Conservation (phyloP, 1,140 invertebrate species). For the Lasioglossum baleicum region DNA sequence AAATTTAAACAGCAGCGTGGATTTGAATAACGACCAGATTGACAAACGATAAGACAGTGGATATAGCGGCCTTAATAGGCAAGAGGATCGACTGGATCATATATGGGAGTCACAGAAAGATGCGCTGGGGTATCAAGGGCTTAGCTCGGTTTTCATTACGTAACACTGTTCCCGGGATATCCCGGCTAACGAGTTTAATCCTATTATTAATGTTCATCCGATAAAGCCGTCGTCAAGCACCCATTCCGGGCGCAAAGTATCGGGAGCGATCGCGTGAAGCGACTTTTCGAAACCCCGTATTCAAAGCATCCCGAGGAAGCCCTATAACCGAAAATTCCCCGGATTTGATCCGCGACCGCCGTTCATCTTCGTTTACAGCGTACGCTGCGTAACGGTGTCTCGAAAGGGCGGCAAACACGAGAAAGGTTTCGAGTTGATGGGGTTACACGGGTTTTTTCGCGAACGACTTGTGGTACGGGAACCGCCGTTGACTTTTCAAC, state of each 20-base stretch:
- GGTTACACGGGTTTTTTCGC: constrained; percentile 25
- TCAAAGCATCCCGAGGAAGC: not conserved
- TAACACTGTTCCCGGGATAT: too few species aligned
- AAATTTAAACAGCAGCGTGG: too few species aligned
- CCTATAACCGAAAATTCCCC: not conserved
- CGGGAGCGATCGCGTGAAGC: not conserved
- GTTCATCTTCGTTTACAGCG: constrained; percentile 2
- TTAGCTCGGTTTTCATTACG: too few species aligned
- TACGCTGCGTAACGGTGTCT: not conserved
- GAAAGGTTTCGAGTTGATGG: constrained; percentile 55
- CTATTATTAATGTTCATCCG: too few species aligned
- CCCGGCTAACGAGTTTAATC: too few species aligned
- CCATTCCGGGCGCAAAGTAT: not conserved
- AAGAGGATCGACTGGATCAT: too few species aligned
- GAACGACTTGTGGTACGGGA: not conserved
- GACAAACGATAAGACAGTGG: too few species aligned
- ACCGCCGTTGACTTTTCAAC: constrained; percentile 16
- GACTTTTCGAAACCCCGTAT: not conserved
- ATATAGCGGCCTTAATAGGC: too few species aligned
- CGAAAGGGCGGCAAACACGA: constrained; percentile 50
- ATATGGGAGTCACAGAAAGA: too few species aligned
- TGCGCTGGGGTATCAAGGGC: too few species aligned
- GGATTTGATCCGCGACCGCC: not conserved
- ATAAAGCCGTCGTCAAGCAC: not conserved
- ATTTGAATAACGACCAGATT: too few species aligned